Evolutionary conservation across 2,113 vertebrate species (phyloP), one percentile per base, ranked within the genome.

Genomic region (Phyllostomus discolor): DNA sequence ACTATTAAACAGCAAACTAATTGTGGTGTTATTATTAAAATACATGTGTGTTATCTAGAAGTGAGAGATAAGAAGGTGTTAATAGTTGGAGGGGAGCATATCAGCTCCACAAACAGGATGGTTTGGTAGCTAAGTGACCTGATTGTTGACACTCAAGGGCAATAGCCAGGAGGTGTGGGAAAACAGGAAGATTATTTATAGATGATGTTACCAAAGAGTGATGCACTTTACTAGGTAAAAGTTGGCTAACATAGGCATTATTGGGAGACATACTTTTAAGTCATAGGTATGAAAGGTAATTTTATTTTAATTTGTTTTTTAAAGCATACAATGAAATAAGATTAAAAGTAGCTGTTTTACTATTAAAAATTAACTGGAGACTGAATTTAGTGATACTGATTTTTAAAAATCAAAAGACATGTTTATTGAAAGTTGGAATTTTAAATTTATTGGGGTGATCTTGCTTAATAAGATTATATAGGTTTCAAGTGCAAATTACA

Each of bases 301-400:
- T 97, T 75, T 48, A 73, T 66, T 96, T 96, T 94, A 96, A 28
- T 28, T 35, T 81, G 66, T 35, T 50, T 86, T 90, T 94, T 82
- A 85, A 88, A 79, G 50, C 6, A 33, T 75, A 54, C 4, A 31
- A 22, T 75, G 17, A 91, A 82, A 92, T 19, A 59, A 16, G 75
- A 46, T 31, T 31, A 14, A 69, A 83, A 88, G n/a, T 67, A 88
- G 70, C 15, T 90, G 1, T 48, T 82, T 72, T 38, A 16, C 11
- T 16, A 0, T 95, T 91, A 85, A 91, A 93, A 94, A 62, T 43
- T 73, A 11, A 69, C 28, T 78, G 22, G 41, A 76, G 76, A 76
- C 76, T 52, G 43, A 73, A 76, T 94, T 93, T 78, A 11, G 90
- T 88, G 33, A 38, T 90, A 43, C 20, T 82, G 67, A 59, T 57